Base-by-base conservation (phyloP, 2,888 invertebrate genomes). In the Herminia tarsipennalis region DNA sequence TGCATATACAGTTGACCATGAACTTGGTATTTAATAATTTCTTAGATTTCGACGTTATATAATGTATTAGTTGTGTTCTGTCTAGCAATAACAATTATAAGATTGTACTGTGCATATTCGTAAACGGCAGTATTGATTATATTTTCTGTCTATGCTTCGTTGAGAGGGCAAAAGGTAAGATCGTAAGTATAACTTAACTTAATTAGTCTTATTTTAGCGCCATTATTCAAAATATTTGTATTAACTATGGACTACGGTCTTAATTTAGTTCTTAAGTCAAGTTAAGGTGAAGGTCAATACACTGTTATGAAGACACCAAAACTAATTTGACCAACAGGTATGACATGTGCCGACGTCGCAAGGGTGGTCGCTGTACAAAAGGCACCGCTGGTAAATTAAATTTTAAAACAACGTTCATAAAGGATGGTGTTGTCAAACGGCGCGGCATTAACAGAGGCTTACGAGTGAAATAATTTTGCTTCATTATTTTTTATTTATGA, bases 331-430 rank as follows among this genome's bases (percentile, higher is more conserved):
- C 89, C 92, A 92, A 93, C 95, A 98, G 98, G 96, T 97, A 98
- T 93, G 98, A 98, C 95, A 98, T 98, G 98, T 98, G 98, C 94
- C 96, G 98, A 83, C 95, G 97, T 88, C 95, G 97, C 92, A 97
- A 97, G 94, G 98, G 97, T 93, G 98, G 98, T 90, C 96, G 97
- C 93, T 98, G 98, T 94, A 98, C 98, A 85, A 97, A 98, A 94
- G 98, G 98, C 95, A 98, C 98, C 92, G 98, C 98, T 93, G 98
- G 98, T 98, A 97, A 95, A 95, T 92, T 81, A 70, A 75, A 78
- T 83, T 82, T 79, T 75, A 78, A 78, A 70, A 69, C 78, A 75
- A 69, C 73, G 67, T 67, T 76, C 74, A 73, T 69, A 61, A 71
- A 83, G 76, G 76, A 76, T 78, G 87, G 88, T 85, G 71, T 71